A percentile compares a stretch with the other conserved stretches of the same genome.
phyloP scores from a whole-genome alignment of 2,797 vertebrate genomes.

The Limnodromus scolopaceus region DNA sequence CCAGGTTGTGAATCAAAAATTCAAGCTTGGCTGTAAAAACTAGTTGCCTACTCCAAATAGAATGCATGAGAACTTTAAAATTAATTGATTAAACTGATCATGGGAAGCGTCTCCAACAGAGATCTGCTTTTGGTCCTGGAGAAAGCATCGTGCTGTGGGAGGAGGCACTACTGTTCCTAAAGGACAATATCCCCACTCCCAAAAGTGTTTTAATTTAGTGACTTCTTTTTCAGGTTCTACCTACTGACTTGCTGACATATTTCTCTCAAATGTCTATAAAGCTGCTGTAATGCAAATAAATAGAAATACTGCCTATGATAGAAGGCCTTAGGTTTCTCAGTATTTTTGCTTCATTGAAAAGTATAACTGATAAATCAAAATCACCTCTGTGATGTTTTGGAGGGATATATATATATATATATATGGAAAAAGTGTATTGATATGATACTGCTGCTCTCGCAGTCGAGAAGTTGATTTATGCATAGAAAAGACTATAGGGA shows the following conservation, averaged over 20 bases:
- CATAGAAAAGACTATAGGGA: neutral
- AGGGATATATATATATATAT: accelerated
- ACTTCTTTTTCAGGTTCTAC: neutral
- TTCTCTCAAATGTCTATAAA: neutral
- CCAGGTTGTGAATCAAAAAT: neutral
- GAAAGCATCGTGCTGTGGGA: neutral
- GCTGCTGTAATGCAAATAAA: neutral
- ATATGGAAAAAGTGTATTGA: accelerated
- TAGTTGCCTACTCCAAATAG: neutral
- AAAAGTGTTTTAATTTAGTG: neutral
- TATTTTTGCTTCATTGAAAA: neutral
- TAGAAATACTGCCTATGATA: neutral
- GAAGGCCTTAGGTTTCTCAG: neutral
- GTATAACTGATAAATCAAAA: neutral
- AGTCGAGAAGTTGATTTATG: neutral
- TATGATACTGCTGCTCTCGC: neutral
- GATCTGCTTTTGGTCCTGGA: neutral
- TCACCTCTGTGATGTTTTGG: neutral
- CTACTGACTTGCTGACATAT: neutral
- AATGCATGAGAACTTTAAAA: neutral
- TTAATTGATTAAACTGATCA: neutral
- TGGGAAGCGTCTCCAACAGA: neutral
- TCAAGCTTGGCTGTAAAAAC: neutral
- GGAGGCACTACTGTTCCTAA: accelerated
- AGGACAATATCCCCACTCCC: neutral